These are phyloP conservation scores for Manis javanica DNA, from an alignment of 2,797 vertebrate genomes.

Conservation along the genomic window DNA sequence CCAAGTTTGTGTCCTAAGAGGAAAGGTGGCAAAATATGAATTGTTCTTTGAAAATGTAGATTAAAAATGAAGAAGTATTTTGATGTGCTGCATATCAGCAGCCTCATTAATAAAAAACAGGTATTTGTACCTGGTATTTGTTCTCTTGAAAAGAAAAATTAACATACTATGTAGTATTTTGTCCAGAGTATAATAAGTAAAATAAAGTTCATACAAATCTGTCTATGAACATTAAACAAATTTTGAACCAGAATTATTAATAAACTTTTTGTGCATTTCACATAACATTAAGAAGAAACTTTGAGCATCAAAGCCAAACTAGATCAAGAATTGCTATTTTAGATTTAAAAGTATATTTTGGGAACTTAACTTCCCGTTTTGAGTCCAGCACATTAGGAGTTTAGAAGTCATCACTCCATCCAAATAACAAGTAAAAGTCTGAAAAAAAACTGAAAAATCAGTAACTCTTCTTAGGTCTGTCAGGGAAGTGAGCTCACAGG, in stretches of 20 bases:
- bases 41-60: slow-evolving; percentile 39
- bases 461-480: background rate
- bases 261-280: background rate
- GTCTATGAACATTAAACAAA: background rate
- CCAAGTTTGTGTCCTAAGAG: background rate
- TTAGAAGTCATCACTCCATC: background rate
- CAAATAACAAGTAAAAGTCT: background rate
- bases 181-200: slow-evolving; percentile 4
- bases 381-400: background rate
- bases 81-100: background rate
- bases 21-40: background rate
- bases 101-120: background rate
- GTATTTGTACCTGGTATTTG: background rate
- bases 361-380: background rate
- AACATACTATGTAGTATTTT: background rate
- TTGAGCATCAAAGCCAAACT: background rate
- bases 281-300: background rate
- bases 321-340: background rate
- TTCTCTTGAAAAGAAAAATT: slow-evolving; percentile 37
- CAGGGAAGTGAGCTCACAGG: background rate
- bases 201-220: slow-evolving; percentile 29
- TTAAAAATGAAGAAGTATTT: slow-evolving; percentile 42
- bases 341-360: background rate
- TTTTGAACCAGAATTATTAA: background rate
- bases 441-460: background rate